These are phyloP conservation scores for Gambusia holbrooki DNA, from an alignment of 2,113 vertebrate species.

Conservation along the genomic window DNA sequence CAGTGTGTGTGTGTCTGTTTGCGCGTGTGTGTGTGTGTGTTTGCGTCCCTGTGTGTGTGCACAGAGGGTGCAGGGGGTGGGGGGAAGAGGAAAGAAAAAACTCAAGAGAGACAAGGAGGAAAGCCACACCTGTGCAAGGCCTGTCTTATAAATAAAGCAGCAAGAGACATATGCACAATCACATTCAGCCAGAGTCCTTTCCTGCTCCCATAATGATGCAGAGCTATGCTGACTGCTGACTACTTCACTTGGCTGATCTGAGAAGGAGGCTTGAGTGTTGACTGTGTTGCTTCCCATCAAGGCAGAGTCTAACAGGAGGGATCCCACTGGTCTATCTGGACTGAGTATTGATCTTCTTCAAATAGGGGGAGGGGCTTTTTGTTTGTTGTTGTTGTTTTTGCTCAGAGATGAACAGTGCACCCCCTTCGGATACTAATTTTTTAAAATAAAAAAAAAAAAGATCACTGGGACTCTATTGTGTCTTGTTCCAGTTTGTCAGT, in stretches of 20 bases:
- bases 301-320: constrained; percentile 55
- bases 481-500: constrained; percentile 57
- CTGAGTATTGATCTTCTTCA: constrained; percentile 50
- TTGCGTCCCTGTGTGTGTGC: constrained; percentile 38
- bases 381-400: not conserved
- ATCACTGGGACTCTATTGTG: constrained; percentile 35
- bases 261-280: constrained; percentile 53
- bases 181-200: constrained; percentile 37
- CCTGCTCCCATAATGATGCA: constrained; percentile 63
- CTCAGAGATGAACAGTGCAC: constrained; percentile 50
- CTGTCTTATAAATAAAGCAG: constrained; percentile 30
- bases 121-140: constrained; percentile 72
- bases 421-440: constrained; percentile 13
- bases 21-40: constrained; percentile 57
- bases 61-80: not conserved
- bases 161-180: constrained; percentile 21
- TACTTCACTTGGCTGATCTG: constrained; percentile 66
- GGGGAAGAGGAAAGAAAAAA: constrained; percentile 18
- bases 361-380: constrained; percentile 12
- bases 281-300: constrained; percentile 55
- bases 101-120: constrained; percentile 40
- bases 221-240: constrained; percentile 68
- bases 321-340: constrained; percentile 57
- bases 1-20: constrained; percentile 68
- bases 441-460: not conserved